Conservation (phyloP, 2,113 vertebrate genomes). For the Scomber colias region DNA sequence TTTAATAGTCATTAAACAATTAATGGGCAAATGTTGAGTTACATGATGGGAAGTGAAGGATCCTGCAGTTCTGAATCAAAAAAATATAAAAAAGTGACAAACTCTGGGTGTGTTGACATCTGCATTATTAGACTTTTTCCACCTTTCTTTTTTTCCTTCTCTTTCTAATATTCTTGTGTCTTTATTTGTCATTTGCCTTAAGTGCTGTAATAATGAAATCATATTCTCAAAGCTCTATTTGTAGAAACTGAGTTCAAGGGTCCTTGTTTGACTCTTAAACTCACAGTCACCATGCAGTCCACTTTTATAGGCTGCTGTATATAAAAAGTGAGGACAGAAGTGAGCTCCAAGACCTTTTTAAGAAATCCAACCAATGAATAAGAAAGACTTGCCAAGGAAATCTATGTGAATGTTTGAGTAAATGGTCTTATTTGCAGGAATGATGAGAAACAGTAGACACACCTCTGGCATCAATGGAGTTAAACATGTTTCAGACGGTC, state of each 20-base stretch:
- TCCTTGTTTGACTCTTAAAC: background rate
- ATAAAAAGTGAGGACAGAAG: too few species aligned
- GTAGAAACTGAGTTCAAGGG: too few species aligned
- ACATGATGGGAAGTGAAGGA: background rate
- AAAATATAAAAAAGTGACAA: background rate
- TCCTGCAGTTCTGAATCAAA: background rate
- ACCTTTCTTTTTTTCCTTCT: too few species aligned
- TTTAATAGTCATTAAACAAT: background rate
- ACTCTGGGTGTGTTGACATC: too few species aligned
- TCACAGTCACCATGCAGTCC: background rate
- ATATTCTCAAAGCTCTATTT: too few species aligned
- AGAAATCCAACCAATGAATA: too few species aligned
- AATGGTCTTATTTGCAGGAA: too few species aligned
- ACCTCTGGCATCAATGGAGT: conserved; percentile 54
- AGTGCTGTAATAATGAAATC: too few species aligned
- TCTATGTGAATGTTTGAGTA: too few species aligned
- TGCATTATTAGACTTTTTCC: too few species aligned
- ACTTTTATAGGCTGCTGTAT: background rate
- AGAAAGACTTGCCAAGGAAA: too few species aligned
- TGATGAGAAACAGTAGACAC: background rate
- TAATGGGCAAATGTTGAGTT: background rate
- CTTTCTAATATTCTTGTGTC: background rate
- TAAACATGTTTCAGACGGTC: conserved; percentile 43
- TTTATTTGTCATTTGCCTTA: background rate
- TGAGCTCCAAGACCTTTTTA: too few species aligned